Evolutionary conservation across 1,140 invertebrate genomes (phyloP).

Genomic region (Contarinia nasturtii): DNA sequence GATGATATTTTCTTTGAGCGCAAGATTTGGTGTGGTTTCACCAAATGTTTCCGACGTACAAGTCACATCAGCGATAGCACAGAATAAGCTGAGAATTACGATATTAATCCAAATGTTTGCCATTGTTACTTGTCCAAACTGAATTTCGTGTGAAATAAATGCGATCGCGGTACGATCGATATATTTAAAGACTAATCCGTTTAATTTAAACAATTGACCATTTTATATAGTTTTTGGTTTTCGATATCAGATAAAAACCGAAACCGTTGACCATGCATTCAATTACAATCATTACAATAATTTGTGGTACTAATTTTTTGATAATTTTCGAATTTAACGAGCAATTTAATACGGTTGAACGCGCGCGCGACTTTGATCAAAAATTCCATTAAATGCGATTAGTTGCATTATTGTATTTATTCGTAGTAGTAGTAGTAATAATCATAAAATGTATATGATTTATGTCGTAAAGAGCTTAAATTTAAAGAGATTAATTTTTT

Average conservation of each 20-base stretch:
- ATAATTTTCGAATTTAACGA: no score
- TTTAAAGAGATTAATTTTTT: not conserved
- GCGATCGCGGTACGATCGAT: not conserved
- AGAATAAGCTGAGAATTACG: not conserved
- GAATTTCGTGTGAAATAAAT: no score
- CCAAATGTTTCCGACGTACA: not conserved
- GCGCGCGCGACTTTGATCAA: not conserved
- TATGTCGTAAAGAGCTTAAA: not conserved
- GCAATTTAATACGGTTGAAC: not conserved
- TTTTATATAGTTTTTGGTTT: not conserved
- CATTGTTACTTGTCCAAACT: not conserved
- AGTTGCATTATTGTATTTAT: not conserved
- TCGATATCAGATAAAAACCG: not conserved
- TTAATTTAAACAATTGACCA: not conserved
- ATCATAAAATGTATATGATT: not conserved
- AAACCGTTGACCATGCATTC: no score
- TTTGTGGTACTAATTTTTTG: no score
- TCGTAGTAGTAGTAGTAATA: not conserved
- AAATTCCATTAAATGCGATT: not conserved
- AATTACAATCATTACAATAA: no score
- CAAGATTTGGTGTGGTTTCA: no score
- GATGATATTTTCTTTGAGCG: no score
- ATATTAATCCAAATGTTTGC: not conserved
- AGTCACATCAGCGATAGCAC: not conserved
- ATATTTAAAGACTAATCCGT: not conserved